Percentiles rank a stretch among this genome's conserved stretches.
Conservation (phyloP, 2,797 vertebrate genomes). For the Acrocephalus scirpaceus region DNA sequence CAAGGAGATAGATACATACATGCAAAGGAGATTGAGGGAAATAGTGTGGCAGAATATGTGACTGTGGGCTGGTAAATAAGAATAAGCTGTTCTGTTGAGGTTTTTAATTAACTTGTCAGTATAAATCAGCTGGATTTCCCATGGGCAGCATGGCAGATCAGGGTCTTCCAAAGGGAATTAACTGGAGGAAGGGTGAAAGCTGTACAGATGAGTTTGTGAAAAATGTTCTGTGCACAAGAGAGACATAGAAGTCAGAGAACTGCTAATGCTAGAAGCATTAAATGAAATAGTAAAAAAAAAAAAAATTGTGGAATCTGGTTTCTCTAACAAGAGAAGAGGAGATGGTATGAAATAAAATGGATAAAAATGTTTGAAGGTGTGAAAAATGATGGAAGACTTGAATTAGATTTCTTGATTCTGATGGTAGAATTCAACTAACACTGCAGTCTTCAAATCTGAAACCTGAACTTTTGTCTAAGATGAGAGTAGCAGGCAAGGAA, state of each 20-base stretch:
- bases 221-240: background rate
- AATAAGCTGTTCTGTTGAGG: background rate
- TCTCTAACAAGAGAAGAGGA: background rate
- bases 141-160: constrained; percentile 6
- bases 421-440: background rate
- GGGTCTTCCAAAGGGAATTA: constrained; percentile 38
- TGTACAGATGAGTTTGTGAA: constrained; percentile 17
- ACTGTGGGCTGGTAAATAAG: constrained; percentile 41
- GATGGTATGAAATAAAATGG: background rate
- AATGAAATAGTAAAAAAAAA: background rate
- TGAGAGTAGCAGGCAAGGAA: background rate
- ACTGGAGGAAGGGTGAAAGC: background rate
- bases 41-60: background rate
- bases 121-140: constrained; percentile 50
- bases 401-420: background rate
- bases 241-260: background rate
- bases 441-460: background rate
- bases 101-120: constrained; percentile 55
- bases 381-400: background rate
- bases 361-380: background rate
- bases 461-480: background rate
- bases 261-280: background rate
- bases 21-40: background rate
- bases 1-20: background rate
- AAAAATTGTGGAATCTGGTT: background rate